Evolutionary conservation across 1,140 invertebrate genomes (phyloP).

Genomic region (Ceratoteleas bidentatus): DNA sequence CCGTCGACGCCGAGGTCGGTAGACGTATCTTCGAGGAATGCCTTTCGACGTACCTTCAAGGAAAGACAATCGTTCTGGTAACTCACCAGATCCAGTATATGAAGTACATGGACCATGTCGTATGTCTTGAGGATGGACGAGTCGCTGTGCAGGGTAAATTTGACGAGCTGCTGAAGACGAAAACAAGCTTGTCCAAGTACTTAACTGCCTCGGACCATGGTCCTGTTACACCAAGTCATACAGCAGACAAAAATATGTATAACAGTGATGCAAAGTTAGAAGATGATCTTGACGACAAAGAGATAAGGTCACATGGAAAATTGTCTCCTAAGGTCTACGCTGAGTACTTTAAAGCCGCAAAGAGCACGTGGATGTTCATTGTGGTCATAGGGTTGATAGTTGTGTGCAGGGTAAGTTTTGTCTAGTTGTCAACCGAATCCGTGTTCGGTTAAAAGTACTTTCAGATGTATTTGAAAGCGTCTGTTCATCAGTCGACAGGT

Average conservation of each 20-base stretch:
- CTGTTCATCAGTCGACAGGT: slow-evolving; percentile 80
- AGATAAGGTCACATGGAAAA: slow-evolving; percentile 36
- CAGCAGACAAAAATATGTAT: not conserved
- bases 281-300: slow-evolving; percentile 26
- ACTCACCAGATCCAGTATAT: slow-evolving; percentile 92
- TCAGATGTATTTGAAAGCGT: not conserved
- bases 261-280: not conserved
- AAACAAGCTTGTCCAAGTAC: slow-evolving; percentile 26
- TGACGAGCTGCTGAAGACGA: slow-evolving; percentile 22
- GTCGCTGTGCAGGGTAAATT: slow-evolving; percentile 27
- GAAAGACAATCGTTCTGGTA: slow-evolving; percentile 83
- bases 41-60: slow-evolving; percentile 84
- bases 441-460: not conserved
- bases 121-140: slow-evolving; percentile 84
- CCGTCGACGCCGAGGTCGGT: slow-evolving; percentile 89
- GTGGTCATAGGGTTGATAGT: slow-evolving; percentile 13
- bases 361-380: slow-evolving; percentile 17
- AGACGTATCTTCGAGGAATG: slow-evolving; percentile 87
- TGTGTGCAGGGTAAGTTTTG: slow-evolving; percentile 28
- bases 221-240: not conserved
- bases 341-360: slow-evolving; percentile 36
- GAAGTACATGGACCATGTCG: slow-evolving; percentile 85
- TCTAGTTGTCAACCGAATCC: not conserved
- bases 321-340: slow-evolving; percentile 35
- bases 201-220: not conserved